phyloP scores from a whole-genome alignment of 2,113 vertebrate genomes.

The Dissostichus mawsoni region DNA sequence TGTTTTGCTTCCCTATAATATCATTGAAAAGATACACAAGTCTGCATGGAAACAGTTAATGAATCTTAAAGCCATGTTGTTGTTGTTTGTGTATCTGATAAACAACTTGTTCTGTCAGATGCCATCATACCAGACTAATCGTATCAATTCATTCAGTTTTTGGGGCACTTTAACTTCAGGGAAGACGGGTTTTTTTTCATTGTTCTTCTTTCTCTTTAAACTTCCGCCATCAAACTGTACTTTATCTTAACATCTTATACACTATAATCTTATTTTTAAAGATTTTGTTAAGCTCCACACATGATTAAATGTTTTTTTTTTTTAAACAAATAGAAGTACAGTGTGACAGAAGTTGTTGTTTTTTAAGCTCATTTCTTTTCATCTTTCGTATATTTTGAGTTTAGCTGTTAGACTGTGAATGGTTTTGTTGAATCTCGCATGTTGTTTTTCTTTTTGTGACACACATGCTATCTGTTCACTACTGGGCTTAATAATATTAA shows the following conservation, averaged over 20 bases:
- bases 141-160: constrained; percentile 9
- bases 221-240: constrained; percentile 26
- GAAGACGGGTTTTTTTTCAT: constrained; percentile 58
- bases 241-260: constrained; percentile 35
- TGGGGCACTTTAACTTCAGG: constrained; percentile 85
- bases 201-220: background rate
- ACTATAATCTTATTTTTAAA: constrained; percentile 34
- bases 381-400: constrained; percentile 31
- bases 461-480: constrained; percentile 30
- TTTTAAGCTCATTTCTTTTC: constrained; percentile 6
- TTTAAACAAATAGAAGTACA: constrained; percentile 35
- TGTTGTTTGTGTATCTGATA: constrained; percentile 29
- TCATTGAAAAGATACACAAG: constrained; percentile 31
- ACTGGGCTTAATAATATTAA: constrained; percentile 26
- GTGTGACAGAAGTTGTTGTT: constrained; percentile 27
- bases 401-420: constrained; percentile 74
- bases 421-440: constrained; percentile 5
- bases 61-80: constrained; percentile 40
- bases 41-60: constrained; percentile 43
- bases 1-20: constrained; percentile 25
- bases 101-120: constrained; percentile 37
- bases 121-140: constrained; percentile 29
- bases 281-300: constrained; percentile 28
- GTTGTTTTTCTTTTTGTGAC: constrained; percentile 18
- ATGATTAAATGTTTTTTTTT: background rate